Percentiles rank a stretch among this genome's conserved stretches.
Evolutionary conservation across 2,113 vertebrate species (phyloP).

Genomic region (Cavia porcellus): DNA sequence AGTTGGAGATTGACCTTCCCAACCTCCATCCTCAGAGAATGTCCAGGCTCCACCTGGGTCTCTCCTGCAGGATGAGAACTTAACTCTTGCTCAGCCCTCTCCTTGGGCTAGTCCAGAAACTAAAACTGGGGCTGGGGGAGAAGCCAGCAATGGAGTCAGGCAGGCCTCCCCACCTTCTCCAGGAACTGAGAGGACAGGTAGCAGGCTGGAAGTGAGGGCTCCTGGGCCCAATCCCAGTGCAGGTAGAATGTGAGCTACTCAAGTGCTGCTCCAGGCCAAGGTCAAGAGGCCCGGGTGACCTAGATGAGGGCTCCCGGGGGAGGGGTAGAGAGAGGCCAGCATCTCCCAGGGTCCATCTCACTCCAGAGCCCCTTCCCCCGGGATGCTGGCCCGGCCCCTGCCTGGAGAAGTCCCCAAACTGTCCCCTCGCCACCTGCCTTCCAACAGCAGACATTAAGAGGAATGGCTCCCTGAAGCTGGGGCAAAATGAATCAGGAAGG

Average conservation of each 20-base stretch:
- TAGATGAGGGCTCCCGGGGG: constrained; percentile 78
- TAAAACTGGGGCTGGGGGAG: background rate
- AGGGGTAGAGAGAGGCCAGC: constrained; percentile 49
- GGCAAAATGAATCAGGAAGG: constrained; percentile 73
- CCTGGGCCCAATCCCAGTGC: constrained; percentile 68
- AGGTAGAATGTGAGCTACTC: constrained; percentile 77
- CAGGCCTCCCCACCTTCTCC: background rate
- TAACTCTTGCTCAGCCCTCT: background rate
- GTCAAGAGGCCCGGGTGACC: constrained; percentile 83
- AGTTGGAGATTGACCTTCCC: background rate
- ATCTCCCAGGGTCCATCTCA: constrained; percentile 34
- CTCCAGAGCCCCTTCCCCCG: constrained; percentile 47
- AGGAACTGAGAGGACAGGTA: constrained; percentile 37
- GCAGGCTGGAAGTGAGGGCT: constrained; percentile 65
- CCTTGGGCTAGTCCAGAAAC: background rate
- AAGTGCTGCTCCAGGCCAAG: constrained; percentile 77
- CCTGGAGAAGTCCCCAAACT: background rate
- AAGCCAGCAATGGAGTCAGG: background rate
- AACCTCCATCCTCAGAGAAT: background rate
- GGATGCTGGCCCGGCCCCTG: background rate
- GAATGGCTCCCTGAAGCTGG: constrained; percentile 68
- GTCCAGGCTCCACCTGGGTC: background rate
- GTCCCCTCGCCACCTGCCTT: constrained; percentile 67
- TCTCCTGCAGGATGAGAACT: constrained; percentile 6
- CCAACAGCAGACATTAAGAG: constrained; percentile 71